These are phyloP conservation scores for Agonopterix arenella DNA, from an alignment of 2,888 invertebrate species.

Conservation along the genomic window DNA sequence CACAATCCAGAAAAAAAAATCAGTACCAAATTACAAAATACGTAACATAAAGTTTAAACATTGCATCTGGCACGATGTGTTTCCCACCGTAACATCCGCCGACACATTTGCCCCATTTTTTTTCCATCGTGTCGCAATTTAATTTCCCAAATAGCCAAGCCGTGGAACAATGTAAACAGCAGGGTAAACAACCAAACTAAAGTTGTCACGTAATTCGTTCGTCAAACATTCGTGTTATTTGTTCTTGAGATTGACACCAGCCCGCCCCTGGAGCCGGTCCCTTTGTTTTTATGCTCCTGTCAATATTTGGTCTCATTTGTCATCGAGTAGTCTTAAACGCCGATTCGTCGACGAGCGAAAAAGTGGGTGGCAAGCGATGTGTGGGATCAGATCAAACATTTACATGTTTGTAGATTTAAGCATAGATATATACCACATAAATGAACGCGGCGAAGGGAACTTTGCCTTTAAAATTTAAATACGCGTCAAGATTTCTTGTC, in stretches of 20 bases:
- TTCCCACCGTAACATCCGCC: slow-evolving; percentile 27
- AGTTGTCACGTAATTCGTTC: slow-evolving; percentile 71
- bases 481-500: background rate
- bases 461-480: slow-evolving; percentile 34
- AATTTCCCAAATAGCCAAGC: slow-evolving; percentile 38
- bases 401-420: slow-evolving; percentile 15
- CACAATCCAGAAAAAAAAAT: background rate
- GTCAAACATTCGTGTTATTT: slow-evolving; percentile 65
- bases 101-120: slow-evolving; percentile 25
- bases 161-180: slow-evolving; percentile 40
- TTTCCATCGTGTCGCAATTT: slow-evolving; percentile 31
- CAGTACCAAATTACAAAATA: slow-evolving; percentile 1
- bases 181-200: slow-evolving; percentile 41
- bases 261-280: slow-evolving; percentile 48
- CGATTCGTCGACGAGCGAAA: slow-evolving; percentile 43
- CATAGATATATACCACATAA: slow-evolving; percentile 5
- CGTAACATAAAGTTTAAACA: slow-evolving; percentile 4
- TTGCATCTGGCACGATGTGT: slow-evolving; percentile 8
- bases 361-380: slow-evolving; percentile 49
- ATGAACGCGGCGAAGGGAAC: slow-evolving; percentile 22
- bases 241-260: slow-evolving; percentile 69
- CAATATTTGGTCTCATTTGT: slow-evolving; percentile 72
- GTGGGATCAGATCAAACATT: slow-evolving; percentile 33
- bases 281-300: slow-evolving; percentile 70
- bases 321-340: slow-evolving; percentile 53